These are phyloP conservation scores for Tympanoctomys barrerae DNA, from an alignment of 2,797 vertebrate species.

Conservation along the genomic window DNA sequence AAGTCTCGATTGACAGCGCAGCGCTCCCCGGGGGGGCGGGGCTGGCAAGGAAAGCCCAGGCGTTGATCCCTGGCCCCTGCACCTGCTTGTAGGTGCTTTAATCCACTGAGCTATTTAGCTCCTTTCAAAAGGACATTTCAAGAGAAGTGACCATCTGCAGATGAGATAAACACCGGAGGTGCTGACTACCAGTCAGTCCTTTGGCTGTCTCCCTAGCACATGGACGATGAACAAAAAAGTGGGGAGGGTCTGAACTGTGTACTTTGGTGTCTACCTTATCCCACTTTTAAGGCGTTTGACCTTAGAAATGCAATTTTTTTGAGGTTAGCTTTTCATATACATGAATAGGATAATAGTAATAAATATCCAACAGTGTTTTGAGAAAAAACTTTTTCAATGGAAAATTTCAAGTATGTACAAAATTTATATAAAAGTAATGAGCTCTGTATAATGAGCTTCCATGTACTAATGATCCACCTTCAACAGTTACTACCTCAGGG, in stretches of 20 bases:
- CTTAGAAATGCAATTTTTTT: background rate
- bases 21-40: too few species aligned
- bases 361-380: background rate
- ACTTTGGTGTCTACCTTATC: background rate
- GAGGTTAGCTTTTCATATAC: background rate
- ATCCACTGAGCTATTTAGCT: too few species aligned
- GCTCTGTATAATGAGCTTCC: background rate
- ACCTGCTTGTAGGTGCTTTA: too few species aligned
- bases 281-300: background rate
- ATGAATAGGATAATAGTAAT: background rate
- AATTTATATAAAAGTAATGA: constrained; percentile 18
- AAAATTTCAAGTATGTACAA: constrained; percentile 5
- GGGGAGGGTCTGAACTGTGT: background rate
- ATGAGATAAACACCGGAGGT: background rate
- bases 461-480: background rate
- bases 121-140: background rate
- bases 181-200: background rate
- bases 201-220: background rate
- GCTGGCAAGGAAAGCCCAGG: too few species aligned
- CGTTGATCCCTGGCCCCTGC: too few species aligned
- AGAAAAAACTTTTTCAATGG: background rate
- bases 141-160: background rate
- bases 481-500: background rate
- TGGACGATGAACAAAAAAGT: background rate
- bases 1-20: too few species aligned